These are phyloP conservation scores for Rhinopomastus cyanomelas DNA, from an alignment of 2,113 vertebrate genomes.

Conservation along the genomic window DNA sequence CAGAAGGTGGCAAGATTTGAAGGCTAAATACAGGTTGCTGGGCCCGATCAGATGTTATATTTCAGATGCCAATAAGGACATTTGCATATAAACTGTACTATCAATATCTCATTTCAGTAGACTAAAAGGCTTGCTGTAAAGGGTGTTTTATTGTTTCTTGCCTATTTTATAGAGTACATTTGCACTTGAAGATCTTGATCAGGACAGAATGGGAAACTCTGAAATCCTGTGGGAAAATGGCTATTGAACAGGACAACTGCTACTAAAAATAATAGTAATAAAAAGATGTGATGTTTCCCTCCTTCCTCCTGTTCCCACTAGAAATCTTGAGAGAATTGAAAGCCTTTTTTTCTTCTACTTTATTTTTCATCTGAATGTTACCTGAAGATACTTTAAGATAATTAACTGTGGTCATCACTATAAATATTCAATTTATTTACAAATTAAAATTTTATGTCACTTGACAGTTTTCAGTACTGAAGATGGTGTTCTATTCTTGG, in stretches of 20 bases:
- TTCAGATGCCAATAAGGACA: constrained; percentile 50
- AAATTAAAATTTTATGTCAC: neutral
- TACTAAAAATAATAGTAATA: neutral
- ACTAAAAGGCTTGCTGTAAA: constrained; percentile 22
- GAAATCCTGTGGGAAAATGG: neutral
- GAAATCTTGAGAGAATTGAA: neutral
- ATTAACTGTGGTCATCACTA: fast-evolving
- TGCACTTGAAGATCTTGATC: neutral
- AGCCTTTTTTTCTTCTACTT: neutral
- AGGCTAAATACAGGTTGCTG: constrained; percentile 62
- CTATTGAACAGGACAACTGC: neutral
- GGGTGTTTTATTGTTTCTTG: constrained; percentile 20
- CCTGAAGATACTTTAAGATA: neutral
- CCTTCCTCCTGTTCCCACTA: neutral
- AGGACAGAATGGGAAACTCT: neutral
- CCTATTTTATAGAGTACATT: constrained; percentile 5
- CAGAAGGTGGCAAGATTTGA: constrained; percentile 60
- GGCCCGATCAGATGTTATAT: constrained; percentile 52
- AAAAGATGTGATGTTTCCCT: neutral
- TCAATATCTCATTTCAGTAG: constrained; percentile 51
- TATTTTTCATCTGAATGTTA: neutral
- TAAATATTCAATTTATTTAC: neutral
- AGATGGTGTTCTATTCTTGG: neutral
- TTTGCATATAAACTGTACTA: constrained; percentile 62
- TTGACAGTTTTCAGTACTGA: neutral